Conservation (phyloP, 2,797 vertebrate species). For the Liasis olivaceus region DNA sequence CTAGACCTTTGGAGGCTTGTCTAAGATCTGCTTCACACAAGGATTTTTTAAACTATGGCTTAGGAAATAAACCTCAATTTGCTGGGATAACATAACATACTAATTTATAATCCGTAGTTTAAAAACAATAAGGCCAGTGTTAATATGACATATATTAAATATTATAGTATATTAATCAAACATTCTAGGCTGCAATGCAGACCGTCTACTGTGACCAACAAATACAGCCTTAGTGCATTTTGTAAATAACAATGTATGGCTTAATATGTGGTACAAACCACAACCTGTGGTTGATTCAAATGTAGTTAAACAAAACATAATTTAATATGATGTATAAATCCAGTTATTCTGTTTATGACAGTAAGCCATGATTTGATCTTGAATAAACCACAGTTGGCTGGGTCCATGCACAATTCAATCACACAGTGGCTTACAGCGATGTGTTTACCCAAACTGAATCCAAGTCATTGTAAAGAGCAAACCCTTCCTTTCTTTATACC, state of each 20-base stretch:
- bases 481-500: fast-evolving
- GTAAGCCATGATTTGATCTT: not conserved
- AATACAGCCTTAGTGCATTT: not conserved
- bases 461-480: not conserved
- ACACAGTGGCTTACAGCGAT: not conserved
- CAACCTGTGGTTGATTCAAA: not conserved
- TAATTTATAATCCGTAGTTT: not conserved
- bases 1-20: not conserved
- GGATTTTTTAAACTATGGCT: not conserved
- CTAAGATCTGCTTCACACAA: not conserved
- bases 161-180: not conserved
- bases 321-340: not conserved
- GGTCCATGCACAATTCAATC: not conserved
- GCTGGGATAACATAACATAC: not conserved
- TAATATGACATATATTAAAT: not conserved
- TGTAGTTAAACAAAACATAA: not conserved
- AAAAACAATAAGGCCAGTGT: not conserved
- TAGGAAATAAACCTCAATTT: not conserved
- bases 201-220: not conserved
- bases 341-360: not conserved
- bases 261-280: not conserved
- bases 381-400: not conserved
- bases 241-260: not conserved
- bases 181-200: not conserved
- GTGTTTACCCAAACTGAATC: not conserved